Conservation (phyloP, 2,797 vertebrate species). For the Taenioides sp. region DNA sequence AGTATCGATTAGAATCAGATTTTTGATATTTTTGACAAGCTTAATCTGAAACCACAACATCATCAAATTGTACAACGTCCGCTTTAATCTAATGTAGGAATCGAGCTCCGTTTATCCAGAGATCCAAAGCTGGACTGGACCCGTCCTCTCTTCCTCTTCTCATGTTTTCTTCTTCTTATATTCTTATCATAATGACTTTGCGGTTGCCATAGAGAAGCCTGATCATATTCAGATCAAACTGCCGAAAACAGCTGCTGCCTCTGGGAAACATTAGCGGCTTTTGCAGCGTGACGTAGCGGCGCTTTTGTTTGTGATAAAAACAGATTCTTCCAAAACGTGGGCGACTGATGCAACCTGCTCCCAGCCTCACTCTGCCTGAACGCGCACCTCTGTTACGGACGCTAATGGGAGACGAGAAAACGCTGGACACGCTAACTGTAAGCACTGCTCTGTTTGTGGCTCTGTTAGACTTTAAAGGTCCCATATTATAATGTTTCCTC, state of each 20-base stretch:
- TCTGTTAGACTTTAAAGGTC: too few species aligned
- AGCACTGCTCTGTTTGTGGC: too few species aligned
- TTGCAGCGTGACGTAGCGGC: neutral
- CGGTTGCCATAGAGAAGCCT: neutral
- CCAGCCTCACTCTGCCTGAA: neutral
- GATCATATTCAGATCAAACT: neutral
- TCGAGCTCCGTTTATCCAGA: too few species aligned
- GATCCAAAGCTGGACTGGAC: too few species aligned
- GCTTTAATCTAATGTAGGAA: too few species aligned
- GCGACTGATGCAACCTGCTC: neutral
- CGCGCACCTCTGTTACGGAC: neutral
- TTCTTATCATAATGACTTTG: neutral
- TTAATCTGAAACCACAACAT: too few species aligned
- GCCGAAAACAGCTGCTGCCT: conserved; percentile 1
- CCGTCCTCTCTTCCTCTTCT: neutral
- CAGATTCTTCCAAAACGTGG: neutral
- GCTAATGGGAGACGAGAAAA: neutral
- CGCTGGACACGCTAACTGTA: too few species aligned
- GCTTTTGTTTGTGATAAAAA: neutral
- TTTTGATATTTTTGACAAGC: too few species aligned
- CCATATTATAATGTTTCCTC: too few species aligned
- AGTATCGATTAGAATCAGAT: too few species aligned
- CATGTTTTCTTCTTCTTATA: neutral
- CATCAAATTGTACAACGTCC: too few species aligned
- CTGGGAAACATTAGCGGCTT: too few species aligned